Base-by-base conservation (phyloP, 2,888 invertebrate species). In the Acronicta alni region DNA sequence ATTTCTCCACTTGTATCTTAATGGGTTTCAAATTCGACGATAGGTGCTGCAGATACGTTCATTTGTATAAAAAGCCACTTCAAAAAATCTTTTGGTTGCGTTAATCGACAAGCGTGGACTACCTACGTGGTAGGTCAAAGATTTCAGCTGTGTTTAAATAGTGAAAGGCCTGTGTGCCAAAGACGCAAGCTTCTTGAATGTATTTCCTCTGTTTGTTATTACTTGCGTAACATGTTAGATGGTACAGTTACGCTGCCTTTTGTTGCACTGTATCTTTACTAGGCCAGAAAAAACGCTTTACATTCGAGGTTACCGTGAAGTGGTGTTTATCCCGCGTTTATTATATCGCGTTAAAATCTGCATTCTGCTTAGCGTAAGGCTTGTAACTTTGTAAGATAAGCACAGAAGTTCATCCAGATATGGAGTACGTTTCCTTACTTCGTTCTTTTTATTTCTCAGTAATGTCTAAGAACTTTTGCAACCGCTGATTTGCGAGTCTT, bases 401-500 rank as follows among this genome's bases (percentile, higher is more conserved):
- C 26, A 30, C 1, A 32, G 12, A 30, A 14, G 14, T 14, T 32
- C 12, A 12, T 32, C 14, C 30, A 45, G 9, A 16, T n/a, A 9
- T 37, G 16, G 14, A 23, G 12, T 8, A n/a, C 42, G 32, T 44
- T 18, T 56, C 38, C 0, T 17, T 38, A 26, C 2, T 37, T 23
- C 3, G 30, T 12, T 26, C 12, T 30, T 30, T 26, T 30, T 30
- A 30, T 26, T 26, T 26, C 26, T 9, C 9, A 26, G 9, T 9
- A 26, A 26, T 9, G 9, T 9, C 12, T 35, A 45, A 42, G 30
- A 23, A 43, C 32, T 16, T 47, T 15, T 30, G 26, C 15, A 56
- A 44, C n/a, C 69, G 64, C 67, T 67, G 26, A 42, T 46, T 74
- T 60, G 63, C 26, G 48, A 54, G 57, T 57, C 32, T 73, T 71